Conservation (phyloP, 2,113 vertebrate genomes). For the Charina bottae region DNA sequence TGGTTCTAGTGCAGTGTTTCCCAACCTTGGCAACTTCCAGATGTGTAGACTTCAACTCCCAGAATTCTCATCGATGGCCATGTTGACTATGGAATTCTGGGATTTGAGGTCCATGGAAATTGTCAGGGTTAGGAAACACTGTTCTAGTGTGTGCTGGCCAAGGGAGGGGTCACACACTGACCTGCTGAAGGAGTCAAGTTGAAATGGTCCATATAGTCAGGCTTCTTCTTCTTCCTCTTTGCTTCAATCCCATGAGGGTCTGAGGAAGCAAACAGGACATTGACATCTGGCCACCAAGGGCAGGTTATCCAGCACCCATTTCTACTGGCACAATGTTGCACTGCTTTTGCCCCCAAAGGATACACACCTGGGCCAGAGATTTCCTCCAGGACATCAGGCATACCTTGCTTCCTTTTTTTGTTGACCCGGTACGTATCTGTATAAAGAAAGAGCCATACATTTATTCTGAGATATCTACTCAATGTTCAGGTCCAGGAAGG, state of each 20-base stretch:
- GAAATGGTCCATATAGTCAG: conserved; percentile 67
- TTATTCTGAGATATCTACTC: background rate
- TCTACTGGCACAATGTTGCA: background rate
- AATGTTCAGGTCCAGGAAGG: background rate
- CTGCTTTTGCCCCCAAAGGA: no score
- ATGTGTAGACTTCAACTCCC: background rate
- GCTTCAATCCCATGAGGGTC: conserved; percentile 74
- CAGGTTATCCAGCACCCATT: background rate
- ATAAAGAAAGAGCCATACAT: background rate
- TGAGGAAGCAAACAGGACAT: background rate
- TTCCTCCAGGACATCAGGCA: conserved; percentile 67
- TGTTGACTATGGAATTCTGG: background rate
- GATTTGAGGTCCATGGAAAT: background rate
- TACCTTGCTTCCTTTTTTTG: conserved; percentile 71
- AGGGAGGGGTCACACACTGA: conserved; percentile 15
- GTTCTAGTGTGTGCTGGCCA: background rate
- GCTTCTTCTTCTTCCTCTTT: conserved; percentile 68
- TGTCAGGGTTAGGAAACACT: background rate
- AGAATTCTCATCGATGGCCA: background rate
- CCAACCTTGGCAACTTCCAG: background rate
- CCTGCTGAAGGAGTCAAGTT: conserved; percentile 46
- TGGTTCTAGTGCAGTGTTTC: background rate
- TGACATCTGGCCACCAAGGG: accelerated
- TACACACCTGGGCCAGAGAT: conserved; percentile 67
- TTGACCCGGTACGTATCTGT: conserved; percentile 70